phyloP scores from a whole-genome alignment of 1,140 invertebrate species.

The Polyergus mexicanus region DNA sequence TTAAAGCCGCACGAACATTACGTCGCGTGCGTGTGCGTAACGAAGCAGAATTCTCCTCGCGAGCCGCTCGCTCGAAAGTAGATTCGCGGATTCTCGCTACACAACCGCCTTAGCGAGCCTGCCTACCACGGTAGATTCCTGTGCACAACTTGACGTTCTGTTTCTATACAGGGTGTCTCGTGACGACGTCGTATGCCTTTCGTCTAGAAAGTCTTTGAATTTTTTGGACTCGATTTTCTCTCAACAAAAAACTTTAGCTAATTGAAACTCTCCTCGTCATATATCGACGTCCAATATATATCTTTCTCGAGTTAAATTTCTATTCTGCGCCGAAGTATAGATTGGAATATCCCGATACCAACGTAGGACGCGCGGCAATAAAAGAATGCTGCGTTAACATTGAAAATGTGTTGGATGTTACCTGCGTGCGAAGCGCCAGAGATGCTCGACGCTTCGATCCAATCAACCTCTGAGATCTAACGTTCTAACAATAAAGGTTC shows the following conservation, averaged over 20 bases:
- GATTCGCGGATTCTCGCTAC: slow-evolving; percentile 54
- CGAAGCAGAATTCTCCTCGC: slow-evolving; percentile 62
- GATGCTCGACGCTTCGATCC: not conserved
- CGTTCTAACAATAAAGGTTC: no score
- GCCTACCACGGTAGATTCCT: slow-evolving; percentile 26
- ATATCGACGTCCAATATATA: not conserved
- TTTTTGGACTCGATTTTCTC: not conserved
- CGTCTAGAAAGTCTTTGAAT: not conserved
- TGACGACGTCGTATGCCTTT: not conserved
- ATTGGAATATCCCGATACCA: not conserved
- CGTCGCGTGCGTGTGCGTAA: slow-evolving; percentile 66
- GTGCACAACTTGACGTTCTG: slow-evolving; percentile 28
- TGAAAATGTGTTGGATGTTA: slow-evolving; percentile 34
- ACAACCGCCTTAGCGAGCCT: slow-evolving; percentile 18
- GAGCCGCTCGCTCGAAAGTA: slow-evolving; percentile 61
- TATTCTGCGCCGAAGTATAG: not conserved
- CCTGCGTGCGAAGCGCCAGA: not conserved
- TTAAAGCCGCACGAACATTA: slow-evolving; percentile 71
- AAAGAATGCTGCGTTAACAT: slow-evolving; percentile 29
- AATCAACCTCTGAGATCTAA: not conserved
- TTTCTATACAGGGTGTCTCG: slow-evolving; percentile 40
- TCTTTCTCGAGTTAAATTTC: not conserved
- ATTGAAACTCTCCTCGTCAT: not conserved
- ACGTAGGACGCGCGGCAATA: not conserved
- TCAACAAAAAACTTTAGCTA: not conserved